Conservation (phyloP, 2,888 invertebrate genomes). For the Resseliella maxima region DNA sequence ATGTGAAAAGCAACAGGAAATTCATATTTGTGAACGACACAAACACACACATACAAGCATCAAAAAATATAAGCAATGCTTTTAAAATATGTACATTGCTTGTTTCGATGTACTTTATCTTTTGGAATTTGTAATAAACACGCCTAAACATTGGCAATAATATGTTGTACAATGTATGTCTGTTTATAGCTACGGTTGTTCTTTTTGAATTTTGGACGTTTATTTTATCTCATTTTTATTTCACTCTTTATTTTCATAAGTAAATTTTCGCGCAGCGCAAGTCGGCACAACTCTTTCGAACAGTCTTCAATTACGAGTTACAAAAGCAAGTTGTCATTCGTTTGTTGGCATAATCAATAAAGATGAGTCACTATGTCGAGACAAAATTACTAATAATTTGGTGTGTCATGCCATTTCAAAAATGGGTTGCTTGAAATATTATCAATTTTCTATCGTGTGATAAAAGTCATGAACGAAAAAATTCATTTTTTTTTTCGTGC, state of each 20-base stretch:
- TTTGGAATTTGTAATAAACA: not conserved
- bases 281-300: not conserved
- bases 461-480: not conserved
- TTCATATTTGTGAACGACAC: slow-evolving; percentile 17
- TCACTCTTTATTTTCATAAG: no score
- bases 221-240: no score
- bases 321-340: not conserved
- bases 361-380: not conserved
- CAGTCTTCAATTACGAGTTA: not conserved
- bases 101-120: not conserved
- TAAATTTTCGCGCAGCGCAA: no score
- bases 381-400: not conserved
- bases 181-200: not conserved
- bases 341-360: not conserved
- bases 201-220: no score
- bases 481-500: not conserved
- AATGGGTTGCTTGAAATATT: not conserved
- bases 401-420: not conserved
- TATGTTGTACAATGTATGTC: no score
- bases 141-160: not conserved
- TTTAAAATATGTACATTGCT: no score
- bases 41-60: no score
- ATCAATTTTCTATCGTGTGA: not conserved
- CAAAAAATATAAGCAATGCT: not conserved
- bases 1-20: slow-evolving; percentile 42